phyloP scores from a whole-genome alignment of 2,888 invertebrate species.

The Coleophora deauratella region DNA sequence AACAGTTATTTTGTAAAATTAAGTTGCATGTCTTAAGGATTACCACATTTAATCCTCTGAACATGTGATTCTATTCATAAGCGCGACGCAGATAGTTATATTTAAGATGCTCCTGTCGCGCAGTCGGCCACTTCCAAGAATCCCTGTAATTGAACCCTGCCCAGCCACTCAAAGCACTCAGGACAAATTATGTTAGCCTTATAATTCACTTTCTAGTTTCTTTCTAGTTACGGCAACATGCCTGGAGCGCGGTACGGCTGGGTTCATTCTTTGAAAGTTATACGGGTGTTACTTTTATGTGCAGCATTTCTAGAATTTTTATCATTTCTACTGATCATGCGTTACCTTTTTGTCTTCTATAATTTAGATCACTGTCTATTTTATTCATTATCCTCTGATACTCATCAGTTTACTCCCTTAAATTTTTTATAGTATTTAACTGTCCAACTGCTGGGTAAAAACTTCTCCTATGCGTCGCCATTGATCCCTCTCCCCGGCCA shows the following conservation, averaged over 20 bases:
- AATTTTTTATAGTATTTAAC: too few species aligned
- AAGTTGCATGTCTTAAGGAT: not conserved
- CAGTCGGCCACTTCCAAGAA: conserved; percentile 28
- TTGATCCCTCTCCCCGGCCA: too few species aligned
- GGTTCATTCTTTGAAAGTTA: conserved; percentile 22
- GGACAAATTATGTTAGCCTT: conserved; percentile 41
- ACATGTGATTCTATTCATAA: conserved; percentile 25
- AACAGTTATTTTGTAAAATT: too few species aligned
- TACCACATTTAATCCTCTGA: conserved; percentile 18
- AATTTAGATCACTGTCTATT: too few species aligned
- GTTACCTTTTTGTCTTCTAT: not conserved
- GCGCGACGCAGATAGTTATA: conserved; percentile 28
- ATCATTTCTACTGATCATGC: not conserved
- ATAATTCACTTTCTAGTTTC: conserved; percentile 52
- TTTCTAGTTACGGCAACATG: conserved; percentile 42
- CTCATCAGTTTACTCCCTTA: too few species aligned
- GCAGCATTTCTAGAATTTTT: not conserved
- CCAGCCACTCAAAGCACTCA: conserved; percentile 29
- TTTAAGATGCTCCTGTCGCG: conserved; percentile 25
- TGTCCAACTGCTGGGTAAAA: too few species aligned
- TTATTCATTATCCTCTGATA: too few species aligned
- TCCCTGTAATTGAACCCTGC: conserved; percentile 40
- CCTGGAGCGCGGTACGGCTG: conserved; percentile 23
- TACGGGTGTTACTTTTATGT: conserved; percentile 12
- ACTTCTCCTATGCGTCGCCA: too few species aligned